Evolutionary conservation across 2,797 vertebrate genomes (phyloP).

Genomic region (Amblyraja radiata): DNA sequence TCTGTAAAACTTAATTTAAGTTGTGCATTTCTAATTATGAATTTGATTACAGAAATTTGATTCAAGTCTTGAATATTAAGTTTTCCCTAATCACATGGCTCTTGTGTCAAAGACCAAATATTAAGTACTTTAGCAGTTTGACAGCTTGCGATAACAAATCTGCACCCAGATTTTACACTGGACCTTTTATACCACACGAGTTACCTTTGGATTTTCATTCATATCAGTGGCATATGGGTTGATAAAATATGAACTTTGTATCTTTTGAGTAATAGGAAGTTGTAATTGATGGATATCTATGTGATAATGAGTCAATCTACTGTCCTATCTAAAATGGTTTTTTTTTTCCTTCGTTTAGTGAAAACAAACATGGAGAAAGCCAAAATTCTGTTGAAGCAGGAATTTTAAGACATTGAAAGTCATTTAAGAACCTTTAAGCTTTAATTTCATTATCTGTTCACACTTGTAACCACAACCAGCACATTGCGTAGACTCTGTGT

Average conservation of each 20-base stretch:
- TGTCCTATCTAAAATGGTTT: not conserved
- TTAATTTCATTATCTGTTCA: not conserved
- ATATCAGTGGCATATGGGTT: not conserved
- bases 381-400: slow-evolving; percentile 79
- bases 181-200: not conserved
- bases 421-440: slow-evolving; percentile 9
- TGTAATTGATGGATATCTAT: not conserved
- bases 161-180: not conserved
- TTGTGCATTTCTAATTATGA: not conserved
- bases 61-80: not conserved
- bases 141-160: not conserved
- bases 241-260: not conserved
- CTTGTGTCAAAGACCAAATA: not conserved
- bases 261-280: not conserved
- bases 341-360: slow-evolving; percentile 47
- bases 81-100: not conserved
- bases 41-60: not conserved
- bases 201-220: too few species aligned
- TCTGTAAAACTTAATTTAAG: not conserved
- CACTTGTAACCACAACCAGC: not conserved
- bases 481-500: not conserved
- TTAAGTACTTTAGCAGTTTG: not conserved
- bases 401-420: slow-evolving; percentile 62
- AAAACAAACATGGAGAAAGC: slow-evolving; percentile 81
- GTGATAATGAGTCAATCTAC: not conserved